Evolutionary conservation across 2,888 invertebrate species (phyloP).

Genomic region (Syrista parreyssii): DNA sequence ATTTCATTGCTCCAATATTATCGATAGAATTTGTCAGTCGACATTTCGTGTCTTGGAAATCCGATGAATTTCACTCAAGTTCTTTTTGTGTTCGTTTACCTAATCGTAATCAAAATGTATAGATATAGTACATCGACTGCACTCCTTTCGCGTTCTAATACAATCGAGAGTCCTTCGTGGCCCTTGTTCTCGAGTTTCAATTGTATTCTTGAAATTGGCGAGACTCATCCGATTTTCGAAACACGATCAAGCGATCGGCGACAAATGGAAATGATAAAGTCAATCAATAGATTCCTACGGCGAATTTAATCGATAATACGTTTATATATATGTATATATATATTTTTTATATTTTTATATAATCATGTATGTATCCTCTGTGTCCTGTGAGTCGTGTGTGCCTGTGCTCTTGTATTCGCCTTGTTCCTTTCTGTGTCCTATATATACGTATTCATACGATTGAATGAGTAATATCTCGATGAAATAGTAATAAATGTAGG

Average conservation of each 20-base stretch:
- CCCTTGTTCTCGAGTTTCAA: background rate
- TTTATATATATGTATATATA: conserved; percentile 1
- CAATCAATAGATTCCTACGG: conserved; percentile 36
- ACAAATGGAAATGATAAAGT: conserved; percentile 36
- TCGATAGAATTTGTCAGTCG: conserved; percentile 54
- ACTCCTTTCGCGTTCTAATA: no score
- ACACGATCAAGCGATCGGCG: background rate
- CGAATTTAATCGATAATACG: conserved; percentile 29
- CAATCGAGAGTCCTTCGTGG: background rate
- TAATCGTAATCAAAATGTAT: no score
- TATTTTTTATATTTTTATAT: background rate
- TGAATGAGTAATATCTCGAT: background rate
- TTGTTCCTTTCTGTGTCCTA: background rate
- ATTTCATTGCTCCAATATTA: conserved; percentile 66
- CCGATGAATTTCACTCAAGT: no score
- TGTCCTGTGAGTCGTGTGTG: no score
- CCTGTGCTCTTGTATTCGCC: no score
- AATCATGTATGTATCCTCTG: no score
- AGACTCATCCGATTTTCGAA: no score
- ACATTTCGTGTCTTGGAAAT: background rate
- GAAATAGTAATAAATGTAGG: conserved; percentile 3
- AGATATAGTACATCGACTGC: no score
- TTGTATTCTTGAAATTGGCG: background rate
- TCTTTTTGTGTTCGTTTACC: no score
- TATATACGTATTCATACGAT: conserved; percentile 3